These are phyloP conservation scores for Cyprinodon variegatus DNA, from an alignment of 2,113 vertebrate species.

Conservation along the genomic window DNA sequence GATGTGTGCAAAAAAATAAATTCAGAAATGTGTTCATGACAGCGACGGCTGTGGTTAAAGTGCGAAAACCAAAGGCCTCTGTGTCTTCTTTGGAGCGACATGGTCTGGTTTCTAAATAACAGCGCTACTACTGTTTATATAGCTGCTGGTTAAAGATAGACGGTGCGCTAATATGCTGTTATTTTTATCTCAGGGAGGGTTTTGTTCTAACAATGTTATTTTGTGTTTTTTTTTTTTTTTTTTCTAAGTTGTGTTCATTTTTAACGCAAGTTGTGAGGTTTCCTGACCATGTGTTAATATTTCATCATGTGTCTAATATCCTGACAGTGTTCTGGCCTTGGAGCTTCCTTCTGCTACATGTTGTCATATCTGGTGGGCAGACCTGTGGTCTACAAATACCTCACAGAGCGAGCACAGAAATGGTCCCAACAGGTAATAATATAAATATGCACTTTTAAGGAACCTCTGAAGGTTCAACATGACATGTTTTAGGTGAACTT, in stretches of 20 bases:
- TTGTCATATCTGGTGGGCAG: constrained; percentile 96
- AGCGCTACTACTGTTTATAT: too few species aligned
- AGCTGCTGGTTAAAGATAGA: background rate
- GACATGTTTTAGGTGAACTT: background rate
- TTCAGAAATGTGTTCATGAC: background rate
- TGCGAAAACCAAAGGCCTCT: constrained; percentile 4
- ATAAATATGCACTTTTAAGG: background rate
- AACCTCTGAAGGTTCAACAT: background rate
- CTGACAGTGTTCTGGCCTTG: constrained; percentile 93
- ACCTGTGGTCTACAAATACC: constrained; percentile 95
- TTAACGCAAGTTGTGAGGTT: background rate
- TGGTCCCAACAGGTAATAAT: constrained; percentile 95
- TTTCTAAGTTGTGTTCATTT: background rate
- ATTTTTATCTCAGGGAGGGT: background rate
- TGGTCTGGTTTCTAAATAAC: background rate
- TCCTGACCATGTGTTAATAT: background rate
- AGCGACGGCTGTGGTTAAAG: background rate
- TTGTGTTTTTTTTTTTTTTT: background rate
- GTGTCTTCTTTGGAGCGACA: background rate
- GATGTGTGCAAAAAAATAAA: background rate
- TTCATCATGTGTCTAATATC: constrained; percentile 16
- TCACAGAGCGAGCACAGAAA: constrained; percentile 93
- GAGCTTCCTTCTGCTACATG: constrained; percentile 97
- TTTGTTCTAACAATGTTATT: background rate
- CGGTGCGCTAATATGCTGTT: background rate